phyloP scores from a whole-genome alignment of 2,888 invertebrate species.

The Barypeithes pellucidus region DNA sequence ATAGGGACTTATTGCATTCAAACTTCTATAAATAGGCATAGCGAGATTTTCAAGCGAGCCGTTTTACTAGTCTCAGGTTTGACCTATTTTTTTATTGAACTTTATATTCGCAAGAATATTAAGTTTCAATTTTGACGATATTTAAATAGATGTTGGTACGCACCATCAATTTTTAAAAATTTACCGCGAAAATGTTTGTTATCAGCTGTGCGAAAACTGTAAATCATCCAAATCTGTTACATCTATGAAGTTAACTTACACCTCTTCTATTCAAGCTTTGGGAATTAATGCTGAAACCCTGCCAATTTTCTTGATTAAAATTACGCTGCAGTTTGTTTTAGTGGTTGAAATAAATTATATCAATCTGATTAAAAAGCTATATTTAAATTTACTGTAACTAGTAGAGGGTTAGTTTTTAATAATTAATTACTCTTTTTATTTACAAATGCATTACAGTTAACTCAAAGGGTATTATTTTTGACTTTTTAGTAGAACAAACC shows the following conservation, averaged over 20 bases:
- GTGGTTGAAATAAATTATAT: conserved; percentile 23
- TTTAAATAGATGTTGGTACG: too few relatives aligned
- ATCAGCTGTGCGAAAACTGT: conserved; percentile 5
- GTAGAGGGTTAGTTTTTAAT: conserved; percentile 10
- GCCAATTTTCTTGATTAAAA: conserved; percentile 21
- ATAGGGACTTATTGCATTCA: too few relatives aligned
- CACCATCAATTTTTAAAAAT: too few relatives aligned
- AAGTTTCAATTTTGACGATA: too few relatives aligned
- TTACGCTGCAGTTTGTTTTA: conserved; percentile 21
- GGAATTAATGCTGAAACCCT: conserved; percentile 1
- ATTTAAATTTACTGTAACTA: background rate
- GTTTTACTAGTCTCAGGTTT: too few relatives aligned
- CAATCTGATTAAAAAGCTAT: conserved; percentile 15
- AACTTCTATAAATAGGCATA: too few relatives aligned
- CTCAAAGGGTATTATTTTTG: background rate
- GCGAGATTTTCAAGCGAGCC: too few relatives aligned
- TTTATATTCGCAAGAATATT: too few relatives aligned
- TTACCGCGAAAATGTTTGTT: too few relatives aligned
- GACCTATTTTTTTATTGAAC: too few relatives aligned
- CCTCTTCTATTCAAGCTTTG: conserved; percentile 14
- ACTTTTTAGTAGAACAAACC: background rate
- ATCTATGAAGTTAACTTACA: conserved; percentile 27
- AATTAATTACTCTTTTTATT: conserved; percentile 14
- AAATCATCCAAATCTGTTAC: background rate
- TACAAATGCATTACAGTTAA: conserved; percentile 3